phyloP scores from a whole-genome alignment of 2,888 invertebrate species.

The Bembecia ichneumoniformis region DNA sequence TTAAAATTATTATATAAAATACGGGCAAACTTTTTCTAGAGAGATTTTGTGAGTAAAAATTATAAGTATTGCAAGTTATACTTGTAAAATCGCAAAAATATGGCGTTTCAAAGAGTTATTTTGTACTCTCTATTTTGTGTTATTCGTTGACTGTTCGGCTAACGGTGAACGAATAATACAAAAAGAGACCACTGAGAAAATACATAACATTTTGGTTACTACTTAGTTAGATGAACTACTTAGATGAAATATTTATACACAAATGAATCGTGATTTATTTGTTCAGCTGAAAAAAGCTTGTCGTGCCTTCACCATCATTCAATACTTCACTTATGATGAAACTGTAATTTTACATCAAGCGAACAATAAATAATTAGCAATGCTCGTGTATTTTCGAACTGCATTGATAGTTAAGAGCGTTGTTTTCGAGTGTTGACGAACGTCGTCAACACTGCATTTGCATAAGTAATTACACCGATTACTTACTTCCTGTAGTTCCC shows the following conservation, averaged over 20 bases:
- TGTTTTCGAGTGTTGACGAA: neutral
- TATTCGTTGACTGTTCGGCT: no score
- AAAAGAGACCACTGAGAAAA: no score
- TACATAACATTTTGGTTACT: no score
- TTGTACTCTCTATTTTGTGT: no score
- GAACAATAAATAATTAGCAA: conserved; percentile 20
- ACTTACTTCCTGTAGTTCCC: neutral
- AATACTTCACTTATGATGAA: conserved; percentile 22
- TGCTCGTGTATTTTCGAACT: conserved; percentile 16
- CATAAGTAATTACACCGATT: neutral
- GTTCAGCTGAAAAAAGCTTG: conserved; percentile 4
- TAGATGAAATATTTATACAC: neutral
- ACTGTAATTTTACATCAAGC: conserved; percentile 20
- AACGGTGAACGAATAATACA: no score
- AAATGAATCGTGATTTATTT: conserved; percentile 1
- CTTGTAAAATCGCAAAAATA: no score
- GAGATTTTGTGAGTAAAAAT: no score
- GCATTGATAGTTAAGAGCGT: neutral
- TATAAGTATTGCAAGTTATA: no score
- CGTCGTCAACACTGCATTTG: neutral
- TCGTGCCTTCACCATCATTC: conserved; percentile 14
- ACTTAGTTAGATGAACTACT: no score
- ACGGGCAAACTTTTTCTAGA: no score
- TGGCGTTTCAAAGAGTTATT: no score
- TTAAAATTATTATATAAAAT: no score